Conservation (phyloP, 2,113 vertebrate species). For the Labrus mixtus region DNA sequence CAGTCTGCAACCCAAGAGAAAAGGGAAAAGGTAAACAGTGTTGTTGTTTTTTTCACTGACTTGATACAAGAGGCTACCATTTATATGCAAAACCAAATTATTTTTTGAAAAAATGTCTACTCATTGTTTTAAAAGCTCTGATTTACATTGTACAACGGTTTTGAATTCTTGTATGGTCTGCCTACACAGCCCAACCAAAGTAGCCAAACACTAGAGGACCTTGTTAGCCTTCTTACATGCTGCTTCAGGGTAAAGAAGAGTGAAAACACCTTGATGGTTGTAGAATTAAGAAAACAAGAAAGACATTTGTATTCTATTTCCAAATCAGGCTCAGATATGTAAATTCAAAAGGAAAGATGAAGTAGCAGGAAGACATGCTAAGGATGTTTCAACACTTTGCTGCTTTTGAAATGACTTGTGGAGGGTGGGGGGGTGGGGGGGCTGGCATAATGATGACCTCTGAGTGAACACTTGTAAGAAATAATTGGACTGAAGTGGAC, state of each 20-base stretch:
- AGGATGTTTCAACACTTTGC: slow-evolving; percentile 9
- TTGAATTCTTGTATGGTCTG: slow-evolving; percentile 29
- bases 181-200: slow-evolving; percentile 25
- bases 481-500: slow-evolving; percentile 63
- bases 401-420: slow-evolving; percentile 36
- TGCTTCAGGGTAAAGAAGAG: slow-evolving; percentile 40
- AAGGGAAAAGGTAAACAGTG: slow-evolving; percentile 49
- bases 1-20: slow-evolving; percentile 35
- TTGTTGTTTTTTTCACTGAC: slow-evolving; percentile 8
- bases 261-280: slow-evolving; percentile 19
- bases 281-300: slow-evolving; percentile 22
- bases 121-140: slow-evolving; percentile 32
- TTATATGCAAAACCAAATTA: slow-evolving; percentile 48
- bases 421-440: no score
- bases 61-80: slow-evolving; percentile 27
- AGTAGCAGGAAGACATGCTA: slow-evolving; percentile 4
- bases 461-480: slow-evolving; percentile 54
- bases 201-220: slow-evolving; percentile 18
- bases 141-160: slow-evolving; percentile 45
- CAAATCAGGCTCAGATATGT: slow-evolving; percentile 11
- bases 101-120: slow-evolving; percentile 47
- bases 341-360: slow-evolving; percentile 15
- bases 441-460: slow-evolving; percentile 47
- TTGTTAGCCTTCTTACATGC: slow-evolving; percentile 26
- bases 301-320: not conserved